phyloP scores from a whole-genome alignment of 2,797 vertebrate species.

The Echeneis naucrates region DNA sequence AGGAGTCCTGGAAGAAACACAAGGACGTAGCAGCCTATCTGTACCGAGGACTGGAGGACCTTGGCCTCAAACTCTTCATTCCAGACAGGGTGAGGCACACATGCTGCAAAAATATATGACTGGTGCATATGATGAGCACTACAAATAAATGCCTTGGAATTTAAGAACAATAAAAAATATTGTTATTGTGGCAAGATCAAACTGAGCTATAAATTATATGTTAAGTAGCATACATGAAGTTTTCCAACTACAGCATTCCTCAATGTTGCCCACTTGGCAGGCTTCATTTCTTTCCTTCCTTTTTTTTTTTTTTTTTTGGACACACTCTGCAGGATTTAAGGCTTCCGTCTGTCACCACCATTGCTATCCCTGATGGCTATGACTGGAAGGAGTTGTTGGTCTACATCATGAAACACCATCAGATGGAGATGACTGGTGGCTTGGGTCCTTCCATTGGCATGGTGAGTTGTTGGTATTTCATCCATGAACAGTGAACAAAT shows the following conservation, averaged over 20 bases:
- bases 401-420: constrained; percentile 89
- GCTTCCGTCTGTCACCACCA: constrained; percentile 92
- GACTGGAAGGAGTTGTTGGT: constrained; percentile 89
- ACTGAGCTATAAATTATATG: too few species aligned
- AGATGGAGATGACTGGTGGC: constrained; percentile 92
- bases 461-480: constrained; percentile 78
- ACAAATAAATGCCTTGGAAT: not conserved
- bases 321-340: constrained; percentile 83
- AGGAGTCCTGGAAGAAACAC: constrained; percentile 90
- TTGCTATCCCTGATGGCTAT: constrained; percentile 89
- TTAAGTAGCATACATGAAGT: not conserved
- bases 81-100: constrained; percentile 86
- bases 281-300: too few species aligned
- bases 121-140: not conserved
- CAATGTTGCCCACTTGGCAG: not conserved
- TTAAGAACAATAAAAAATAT: not conserved
- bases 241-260: not conserved
- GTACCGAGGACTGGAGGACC: constrained; percentile 85
- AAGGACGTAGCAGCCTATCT: constrained; percentile 84
- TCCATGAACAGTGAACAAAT: not conserved
- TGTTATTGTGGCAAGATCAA: not conserved
- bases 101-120: not conserved
- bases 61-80: constrained; percentile 93
- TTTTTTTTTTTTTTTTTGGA: not conserved
- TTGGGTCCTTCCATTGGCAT: constrained; percentile 91